phyloP scores from a whole-genome alignment of 2,888 invertebrate species.

The Peribatodes rhomboidaria region DNA sequence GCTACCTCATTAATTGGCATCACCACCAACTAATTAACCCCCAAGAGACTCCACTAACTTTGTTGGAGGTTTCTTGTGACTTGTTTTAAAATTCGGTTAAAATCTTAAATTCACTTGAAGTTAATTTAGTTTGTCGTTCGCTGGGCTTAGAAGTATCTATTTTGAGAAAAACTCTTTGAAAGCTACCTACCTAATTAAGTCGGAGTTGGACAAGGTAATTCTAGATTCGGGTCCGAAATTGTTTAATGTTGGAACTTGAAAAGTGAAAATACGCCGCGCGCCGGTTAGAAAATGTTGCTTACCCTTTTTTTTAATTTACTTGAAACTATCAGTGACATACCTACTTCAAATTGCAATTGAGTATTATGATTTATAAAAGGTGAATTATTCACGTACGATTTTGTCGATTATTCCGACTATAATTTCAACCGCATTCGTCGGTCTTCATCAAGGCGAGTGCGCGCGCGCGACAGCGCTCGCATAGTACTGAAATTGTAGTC shows the following conservation, averaged over 20 bases:
- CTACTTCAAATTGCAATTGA: too few species aligned
- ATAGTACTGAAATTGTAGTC: too few species aligned
- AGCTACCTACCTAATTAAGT: conserved; percentile 16
- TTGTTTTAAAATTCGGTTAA: conserved; percentile 44
- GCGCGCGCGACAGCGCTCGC: too few species aligned
- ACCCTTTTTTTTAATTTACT: too few species aligned
- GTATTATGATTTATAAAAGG: too few species aligned
- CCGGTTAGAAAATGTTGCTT: not conserved
- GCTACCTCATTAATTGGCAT: conserved; percentile 52
- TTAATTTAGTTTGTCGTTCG: conserved; percentile 36
- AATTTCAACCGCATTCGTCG: too few species aligned
- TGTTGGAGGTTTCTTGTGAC: conserved; percentile 30
- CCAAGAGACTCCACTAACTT: conserved; percentile 38
- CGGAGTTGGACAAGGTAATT: not conserved
- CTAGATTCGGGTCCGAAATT: not conserved
- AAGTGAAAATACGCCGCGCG: not conserved
- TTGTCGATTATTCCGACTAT: too few species aligned
- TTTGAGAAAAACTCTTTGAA: conserved; percentile 14
- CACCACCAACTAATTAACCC: conserved; percentile 58
- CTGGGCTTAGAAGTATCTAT: conserved; percentile 4
- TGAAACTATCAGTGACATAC: not conserved
- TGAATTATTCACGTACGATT: too few species aligned
- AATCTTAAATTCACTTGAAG: conserved; percentile 39
- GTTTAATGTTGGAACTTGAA: not conserved
- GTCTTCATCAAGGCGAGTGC: too few species aligned